These are phyloP conservation scores for Parazoanthus atlanticus DNA, from an alignment of 92 coral and sea anemone species.

Conservation along the genomic window DNA sequence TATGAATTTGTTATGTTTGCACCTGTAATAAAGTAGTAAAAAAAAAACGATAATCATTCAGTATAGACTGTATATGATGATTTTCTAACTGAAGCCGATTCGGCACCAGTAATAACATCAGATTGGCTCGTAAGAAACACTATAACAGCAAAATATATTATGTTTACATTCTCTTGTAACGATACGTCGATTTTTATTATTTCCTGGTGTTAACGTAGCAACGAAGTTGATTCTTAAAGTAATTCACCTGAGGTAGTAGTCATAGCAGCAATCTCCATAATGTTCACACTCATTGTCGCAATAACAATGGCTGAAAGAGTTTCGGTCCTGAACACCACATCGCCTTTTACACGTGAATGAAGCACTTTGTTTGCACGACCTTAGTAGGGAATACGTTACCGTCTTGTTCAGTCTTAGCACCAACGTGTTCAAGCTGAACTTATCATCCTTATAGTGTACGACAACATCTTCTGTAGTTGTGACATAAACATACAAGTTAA, in stretches of 20 bases:
- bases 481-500: neutral
- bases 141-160: too few species aligned
- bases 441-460: neutral
- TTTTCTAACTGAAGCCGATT: too few species aligned
- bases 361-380: neutral
- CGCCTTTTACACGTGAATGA: neutral
- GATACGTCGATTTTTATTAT: too few species aligned
- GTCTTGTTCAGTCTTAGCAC: neutral
- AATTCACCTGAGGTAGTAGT: neutral
- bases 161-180: too few species aligned
- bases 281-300: neutral
- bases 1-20: too few species aligned
- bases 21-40: too few species aligned
- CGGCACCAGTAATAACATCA: too few species aligned
- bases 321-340: neutral
- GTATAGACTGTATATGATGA: too few species aligned
- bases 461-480: neutral
- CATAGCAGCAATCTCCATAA: slow-evolving; percentile 1
- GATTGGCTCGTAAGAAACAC: too few species aligned
- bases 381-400: neutral
- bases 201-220: too few species aligned
- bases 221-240: too few species aligned
- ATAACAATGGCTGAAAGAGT: neutral
- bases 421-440: neutral
- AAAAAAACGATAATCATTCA: too few species aligned